Evolutionary conservation across 2,797 vertebrate genomes (phyloP).

Genomic region (Acanthis flammea): DNA sequence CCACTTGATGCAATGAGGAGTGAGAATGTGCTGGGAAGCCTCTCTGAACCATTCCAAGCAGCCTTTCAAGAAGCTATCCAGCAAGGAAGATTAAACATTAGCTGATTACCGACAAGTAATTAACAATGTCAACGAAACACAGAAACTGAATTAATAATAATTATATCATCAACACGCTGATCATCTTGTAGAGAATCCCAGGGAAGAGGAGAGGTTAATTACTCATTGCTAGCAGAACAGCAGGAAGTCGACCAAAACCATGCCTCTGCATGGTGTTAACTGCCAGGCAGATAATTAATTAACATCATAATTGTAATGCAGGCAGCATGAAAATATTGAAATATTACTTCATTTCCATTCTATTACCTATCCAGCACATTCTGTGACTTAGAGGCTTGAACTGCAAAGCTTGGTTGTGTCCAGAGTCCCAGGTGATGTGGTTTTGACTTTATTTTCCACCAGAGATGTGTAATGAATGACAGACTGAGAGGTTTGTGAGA

Average conservation of each 20-base stretch:
- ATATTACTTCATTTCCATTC: conserved; percentile 73
- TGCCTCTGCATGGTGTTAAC: conserved; percentile 76
- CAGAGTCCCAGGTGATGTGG: not conserved
- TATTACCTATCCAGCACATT: conserved; percentile 52
- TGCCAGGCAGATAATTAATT: conserved; percentile 81
- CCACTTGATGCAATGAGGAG: conserved; percentile 51
- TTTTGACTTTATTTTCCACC: not conserved
- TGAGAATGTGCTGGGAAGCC: conserved; percentile 36
- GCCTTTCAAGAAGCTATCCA: conserved; percentile 75
- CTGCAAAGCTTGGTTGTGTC: not conserved
- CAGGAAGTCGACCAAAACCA: conserved; percentile 75
- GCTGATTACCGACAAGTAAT: conserved; percentile 90
- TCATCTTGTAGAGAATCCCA: conserved; percentile 82
- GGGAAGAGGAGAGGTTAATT: conserved; percentile 89
- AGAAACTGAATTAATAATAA: conserved; percentile 86
- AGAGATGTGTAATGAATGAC: not conserved
- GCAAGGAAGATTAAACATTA: conserved; percentile 84
- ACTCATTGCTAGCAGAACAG: conserved; percentile 79
- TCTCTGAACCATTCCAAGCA: conserved; percentile 59
- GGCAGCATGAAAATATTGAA: conserved; percentile 78
- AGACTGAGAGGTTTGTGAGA: not conserved
- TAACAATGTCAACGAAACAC: conserved; percentile 85
- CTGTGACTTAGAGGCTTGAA: conserved; percentile 28
- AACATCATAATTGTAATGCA: conserved; percentile 78
- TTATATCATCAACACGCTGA: conserved; percentile 83